Evolutionary conservation across 2,888 invertebrate species (phyloP), one percentile per base, ranked within the genome.

Genomic region (Polylopha cassiicola): DNA sequence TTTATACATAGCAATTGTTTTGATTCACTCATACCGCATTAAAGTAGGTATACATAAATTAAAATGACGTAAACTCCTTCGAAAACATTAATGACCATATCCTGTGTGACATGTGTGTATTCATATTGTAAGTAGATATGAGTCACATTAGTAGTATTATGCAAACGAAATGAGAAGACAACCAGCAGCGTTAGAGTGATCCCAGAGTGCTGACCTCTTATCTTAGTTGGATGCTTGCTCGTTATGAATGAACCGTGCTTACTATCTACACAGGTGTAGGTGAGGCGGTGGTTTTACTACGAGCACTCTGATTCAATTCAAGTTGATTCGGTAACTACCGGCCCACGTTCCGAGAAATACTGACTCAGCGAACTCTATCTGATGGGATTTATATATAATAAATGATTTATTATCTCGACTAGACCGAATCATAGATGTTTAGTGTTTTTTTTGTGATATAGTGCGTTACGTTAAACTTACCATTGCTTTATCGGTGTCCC

Each of bases 401-500:
- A 65, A 66, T 61, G 60, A 71, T 66, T 73, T 76, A 75, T 70
- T 71, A 71, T 71, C 61, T 53, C 48, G 50, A 49, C 52, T 48
- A 55, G 55, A 53, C 47, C 50, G 46, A 58, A 56, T 47, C 54
- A 54, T 55, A 49, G 48, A 53, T 50, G 33, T 6, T 7, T 39
- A 33, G 29, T 37, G 15, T 8, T 37, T n/a, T 21, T 3, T 10
- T 8, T 8, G 9, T 21, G 6, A 9, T 2, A 8, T 7, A 6
- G 20, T 14, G 8, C 46, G 33, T 33, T 42, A 30, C 32, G 32
- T 29, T n/a, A 20, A 27, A 72, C 85, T 78, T 54, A 85, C 85
- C 81, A 80, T 85, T 14, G 85, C 85, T 46, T 72, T 80, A 47
- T 81, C 79, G 8, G 84, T 73, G 37, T 62, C 65, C 5, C 76